Base-by-base conservation (phyloP, 2,113 vertebrate species). In the Chloropsis cyanopogon region DNA sequence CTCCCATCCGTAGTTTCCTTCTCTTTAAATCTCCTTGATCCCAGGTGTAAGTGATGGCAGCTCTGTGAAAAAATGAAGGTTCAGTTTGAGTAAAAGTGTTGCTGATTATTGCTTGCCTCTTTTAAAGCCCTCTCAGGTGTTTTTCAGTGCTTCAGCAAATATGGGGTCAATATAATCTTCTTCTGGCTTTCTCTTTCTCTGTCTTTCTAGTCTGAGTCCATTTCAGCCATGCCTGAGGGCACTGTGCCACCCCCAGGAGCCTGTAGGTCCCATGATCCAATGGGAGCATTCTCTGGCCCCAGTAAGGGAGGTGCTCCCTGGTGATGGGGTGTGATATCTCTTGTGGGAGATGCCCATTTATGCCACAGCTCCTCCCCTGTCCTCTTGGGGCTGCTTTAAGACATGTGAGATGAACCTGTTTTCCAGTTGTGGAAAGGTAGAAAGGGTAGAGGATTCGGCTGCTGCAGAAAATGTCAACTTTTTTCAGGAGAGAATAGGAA, bases 251-350 rank as follows among this genome's bases (percentile, higher is more conserved):
- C 8, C 13, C 23, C 37, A 49, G 50, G 20, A 42, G 11, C 21
- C 17, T 46, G 11, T 26, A 63, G 66, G 31, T 33, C 10, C 16
- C 2, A 0, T 10, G 11, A n/a, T 39, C 42, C 57, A 21, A 0
- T 3, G 14, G n/a, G 21, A 88, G 21, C 24, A 17, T 70, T 82
- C 52, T 14, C 24, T 9, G 6, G 11, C 7, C 13, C n/a, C 3
- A 1, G 7, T 42, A 12, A 71, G 25, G 46, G 44, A 82, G n/a
- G 23, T 76, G 13, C 63, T 76, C 4, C 13, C 42, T 4, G 10
- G 7, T 7, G 3, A 2, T 17, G 26, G 70, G 23, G 12, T 57
- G 52, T 49, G 10, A 5, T 26, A 6, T 49, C 28, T 72, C 33
- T 56, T 16, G 18, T 47, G 26, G 46, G 75, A 78, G 50, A 25